phyloP scores from a whole-genome alignment of 2,113 vertebrate genomes.

The Ailuropoda melanoleuca region DNA sequence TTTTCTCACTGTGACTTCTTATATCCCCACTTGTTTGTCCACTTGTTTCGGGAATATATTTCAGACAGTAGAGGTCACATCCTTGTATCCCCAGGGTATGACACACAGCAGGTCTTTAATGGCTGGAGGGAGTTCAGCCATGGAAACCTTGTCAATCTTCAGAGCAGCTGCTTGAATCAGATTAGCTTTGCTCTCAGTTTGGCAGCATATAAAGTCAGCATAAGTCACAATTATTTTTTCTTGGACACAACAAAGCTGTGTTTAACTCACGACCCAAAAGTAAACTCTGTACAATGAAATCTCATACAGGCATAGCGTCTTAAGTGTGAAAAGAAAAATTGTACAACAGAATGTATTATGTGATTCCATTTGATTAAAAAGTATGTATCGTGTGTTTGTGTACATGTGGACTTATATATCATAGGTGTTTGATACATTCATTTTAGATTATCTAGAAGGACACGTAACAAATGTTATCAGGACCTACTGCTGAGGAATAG shows the following conservation, averaged over 20 bases:
- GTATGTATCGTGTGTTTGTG: background rate
- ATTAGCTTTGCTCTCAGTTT: background rate
- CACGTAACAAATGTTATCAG: background rate
- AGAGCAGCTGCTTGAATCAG: background rate
- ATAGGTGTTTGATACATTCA: background rate
- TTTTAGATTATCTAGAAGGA: background rate
- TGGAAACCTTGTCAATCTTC: background rate
- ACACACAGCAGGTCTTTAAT: background rate
- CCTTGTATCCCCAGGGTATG: background rate
- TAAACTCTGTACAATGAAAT: background rate
- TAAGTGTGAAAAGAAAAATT: background rate
- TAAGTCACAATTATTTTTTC: background rate
- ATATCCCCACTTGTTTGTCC: background rate
- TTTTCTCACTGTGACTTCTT: background rate
- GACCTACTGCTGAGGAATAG: background rate
- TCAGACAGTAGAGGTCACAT: background rate
- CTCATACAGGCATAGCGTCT: background rate
- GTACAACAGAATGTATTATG: background rate
- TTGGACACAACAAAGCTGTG: background rate
- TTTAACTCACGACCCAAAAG: slow-evolving; percentile 6
- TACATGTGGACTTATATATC: background rate
- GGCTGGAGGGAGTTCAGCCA: background rate
- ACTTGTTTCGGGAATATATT: background rate
- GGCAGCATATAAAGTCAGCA: background rate
- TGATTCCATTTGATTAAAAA: background rate